A percentile compares a stretch with the other conserved stretches of the same genome.
Evolutionary conservation across 2,113 vertebrate species (phyloP).

Genomic region (Oryctolagus cuniculus): DNA sequence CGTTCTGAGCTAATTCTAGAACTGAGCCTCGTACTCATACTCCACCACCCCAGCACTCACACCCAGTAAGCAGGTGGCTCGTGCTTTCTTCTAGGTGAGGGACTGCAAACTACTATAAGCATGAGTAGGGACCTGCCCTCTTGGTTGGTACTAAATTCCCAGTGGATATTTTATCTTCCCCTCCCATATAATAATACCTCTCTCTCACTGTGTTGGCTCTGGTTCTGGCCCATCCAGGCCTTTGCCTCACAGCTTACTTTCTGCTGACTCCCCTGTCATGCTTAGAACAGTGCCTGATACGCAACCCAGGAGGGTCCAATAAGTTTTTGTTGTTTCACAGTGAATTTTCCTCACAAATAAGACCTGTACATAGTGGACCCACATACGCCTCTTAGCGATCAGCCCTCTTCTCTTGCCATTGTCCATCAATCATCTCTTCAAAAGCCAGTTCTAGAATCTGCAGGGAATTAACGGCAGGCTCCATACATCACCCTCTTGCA

Average conservation of each 20-base stretch:
- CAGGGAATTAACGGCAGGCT: not conserved
- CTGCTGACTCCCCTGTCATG: not conserved
- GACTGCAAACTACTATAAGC: not conserved
- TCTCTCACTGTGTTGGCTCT: not conserved
- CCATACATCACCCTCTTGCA: conserved; percentile 10
- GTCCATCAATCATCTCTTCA: not conserved
- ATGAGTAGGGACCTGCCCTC: not conserved
- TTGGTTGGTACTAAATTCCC: not conserved
- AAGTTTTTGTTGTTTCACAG: conserved; percentile 1
- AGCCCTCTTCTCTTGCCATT: conserved; percentile 18
- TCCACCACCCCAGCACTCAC: not conserved
- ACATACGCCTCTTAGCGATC: not conserved
- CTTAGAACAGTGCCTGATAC: not conserved
- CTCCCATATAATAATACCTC: not conserved
- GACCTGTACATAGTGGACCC: not conserved
- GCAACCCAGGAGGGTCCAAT: not conserved
- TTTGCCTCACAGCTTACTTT: not conserved
- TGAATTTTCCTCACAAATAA: not conserved
- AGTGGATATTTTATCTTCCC: not conserved
- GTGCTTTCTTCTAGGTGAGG: not conserved
- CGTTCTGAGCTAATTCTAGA: not conserved
- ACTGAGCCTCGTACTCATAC: not conserved
- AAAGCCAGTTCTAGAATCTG: conserved; percentile 19
- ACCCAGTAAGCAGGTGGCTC: not conserved
- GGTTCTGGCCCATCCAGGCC: not conserved